phyloP scores from a whole-genome alignment of 2,888 invertebrate species.

The Cremastobaeus sp. region DNA sequence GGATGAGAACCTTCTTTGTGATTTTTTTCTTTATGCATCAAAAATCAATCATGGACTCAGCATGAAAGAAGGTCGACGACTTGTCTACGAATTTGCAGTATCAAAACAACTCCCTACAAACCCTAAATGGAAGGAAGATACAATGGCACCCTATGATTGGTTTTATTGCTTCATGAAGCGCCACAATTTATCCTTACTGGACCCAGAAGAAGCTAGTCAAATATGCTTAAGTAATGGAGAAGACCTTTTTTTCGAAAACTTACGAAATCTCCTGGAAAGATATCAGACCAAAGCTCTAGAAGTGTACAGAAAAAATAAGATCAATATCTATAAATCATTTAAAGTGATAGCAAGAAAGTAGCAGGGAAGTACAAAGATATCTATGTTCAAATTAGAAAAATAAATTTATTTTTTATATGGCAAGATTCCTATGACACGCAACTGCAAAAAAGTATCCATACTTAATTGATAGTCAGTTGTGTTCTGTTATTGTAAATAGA shows the following conservation, averaged over 20 bases:
- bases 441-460: no score
- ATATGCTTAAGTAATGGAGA: background rate
- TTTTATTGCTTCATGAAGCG: constrained; percentile 52
- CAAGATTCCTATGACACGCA: no score
- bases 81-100: constrained; percentile 51
- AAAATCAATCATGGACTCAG: constrained; percentile 40
- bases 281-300: constrained; percentile 40
- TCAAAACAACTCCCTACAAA: constrained; percentile 19
- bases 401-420: no score
- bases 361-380: no score
- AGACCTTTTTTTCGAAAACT: constrained; percentile 31
- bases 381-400: no score
- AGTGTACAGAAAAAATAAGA: constrained; percentile 18
- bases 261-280: constrained; percentile 29
- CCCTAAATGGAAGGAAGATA: constrained; percentile 34
- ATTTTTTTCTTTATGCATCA: constrained; percentile 46
- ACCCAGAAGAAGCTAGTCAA: constrained; percentile 25
- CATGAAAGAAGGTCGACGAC: constrained; percentile 51
- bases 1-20: constrained; percentile 35
- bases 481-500: no score
- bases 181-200: constrained; percentile 28
- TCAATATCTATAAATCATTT: no score
- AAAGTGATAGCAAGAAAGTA: no score
- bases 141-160: constrained; percentile 50
- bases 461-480: no score